Evolutionary conservation across 1,140 invertebrate species (phyloP).

Genomic region (Pseudomyrmex dendroicus): DNA sequence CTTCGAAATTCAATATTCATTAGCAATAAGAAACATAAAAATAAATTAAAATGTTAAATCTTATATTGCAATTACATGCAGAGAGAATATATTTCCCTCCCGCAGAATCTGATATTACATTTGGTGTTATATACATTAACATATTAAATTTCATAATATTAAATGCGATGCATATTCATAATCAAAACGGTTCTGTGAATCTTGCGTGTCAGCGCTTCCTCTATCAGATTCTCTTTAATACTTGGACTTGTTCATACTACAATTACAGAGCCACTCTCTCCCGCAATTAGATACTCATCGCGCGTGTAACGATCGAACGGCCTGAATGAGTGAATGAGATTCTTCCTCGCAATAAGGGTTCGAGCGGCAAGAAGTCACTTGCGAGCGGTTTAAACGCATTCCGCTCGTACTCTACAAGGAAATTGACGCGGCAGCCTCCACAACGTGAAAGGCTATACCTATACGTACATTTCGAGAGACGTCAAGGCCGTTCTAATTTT

Average conservation of each 20-base stretch:
- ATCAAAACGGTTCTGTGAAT: slow-evolving; percentile 6
- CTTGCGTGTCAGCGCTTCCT: slow-evolving; percentile 18
- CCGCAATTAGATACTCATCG: slow-evolving; percentile 54
- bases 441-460: slow-evolving; percentile 22
- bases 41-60: neutral
- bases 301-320: slow-evolving; percentile 23
- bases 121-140: neutral
- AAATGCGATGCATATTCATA: neutral
- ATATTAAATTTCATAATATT: neutral
- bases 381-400: slow-evolving; percentile 43
- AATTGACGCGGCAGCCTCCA: slow-evolving; percentile 31
- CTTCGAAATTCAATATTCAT: neutral
- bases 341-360: slow-evolving; percentile 20
- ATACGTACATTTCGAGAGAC: neutral
- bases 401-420: slow-evolving; percentile 24
- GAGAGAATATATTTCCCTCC: too few species aligned
- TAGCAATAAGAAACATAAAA: neutral
- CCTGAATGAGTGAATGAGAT: slow-evolving; percentile 43
- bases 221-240: slow-evolving; percentile 38
- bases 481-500: slow-evolving; percentile 46
- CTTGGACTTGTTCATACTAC: slow-evolving; percentile 4
- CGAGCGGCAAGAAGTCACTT: slow-evolving; percentile 21
- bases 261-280: slow-evolving; percentile 27
- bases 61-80: neutral
- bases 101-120: too few species aligned